Conservation (phyloP, 2,888 invertebrate species). For the Aquatica leii region DNA sequence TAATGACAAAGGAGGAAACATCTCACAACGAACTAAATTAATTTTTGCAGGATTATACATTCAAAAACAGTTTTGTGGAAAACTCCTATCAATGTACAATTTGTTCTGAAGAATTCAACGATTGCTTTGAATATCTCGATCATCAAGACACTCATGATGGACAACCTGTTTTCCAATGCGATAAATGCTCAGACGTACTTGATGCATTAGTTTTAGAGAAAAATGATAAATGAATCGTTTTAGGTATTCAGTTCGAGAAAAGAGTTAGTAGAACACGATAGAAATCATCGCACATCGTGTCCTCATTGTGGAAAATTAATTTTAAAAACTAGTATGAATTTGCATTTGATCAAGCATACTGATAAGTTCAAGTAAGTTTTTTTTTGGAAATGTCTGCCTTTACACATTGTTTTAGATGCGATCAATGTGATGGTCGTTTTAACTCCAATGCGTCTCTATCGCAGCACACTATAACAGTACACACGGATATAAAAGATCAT, state of each 20-base stretch:
- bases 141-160: conserved; percentile 50
- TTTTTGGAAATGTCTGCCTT: neutral
- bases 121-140: conserved; percentile 48
- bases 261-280: conserved; percentile 48
- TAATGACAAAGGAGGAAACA: no score
- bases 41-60: conserved; percentile 38
- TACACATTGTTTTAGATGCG: conserved; percentile 42
- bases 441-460: conserved; percentile 47
- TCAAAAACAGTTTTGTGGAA: conserved; percentile 32
- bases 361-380: conserved; percentile 46
- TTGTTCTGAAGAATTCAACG: conserved; percentile 43
- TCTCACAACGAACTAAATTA: no score
- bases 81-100: conserved; percentile 47
- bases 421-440: conserved; percentile 46
- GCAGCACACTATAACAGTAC: conserved; percentile 50
- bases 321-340: conserved; percentile 48
- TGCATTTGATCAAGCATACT: conserved; percentile 49
- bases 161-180: conserved; percentile 48
- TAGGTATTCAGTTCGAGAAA: conserved; percentile 45
- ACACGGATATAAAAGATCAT: conserved; percentile 50
- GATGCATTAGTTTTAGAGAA: neutral
- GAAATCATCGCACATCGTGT: conserved; percentile 47
- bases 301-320: conserved; percentile 49
- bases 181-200: conserved; percentile 46
- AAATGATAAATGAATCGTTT: conserved; percentile 25